Conservation (phyloP, 2,888 invertebrate genomes). For the Temnothorax unifasciatus region DNA sequence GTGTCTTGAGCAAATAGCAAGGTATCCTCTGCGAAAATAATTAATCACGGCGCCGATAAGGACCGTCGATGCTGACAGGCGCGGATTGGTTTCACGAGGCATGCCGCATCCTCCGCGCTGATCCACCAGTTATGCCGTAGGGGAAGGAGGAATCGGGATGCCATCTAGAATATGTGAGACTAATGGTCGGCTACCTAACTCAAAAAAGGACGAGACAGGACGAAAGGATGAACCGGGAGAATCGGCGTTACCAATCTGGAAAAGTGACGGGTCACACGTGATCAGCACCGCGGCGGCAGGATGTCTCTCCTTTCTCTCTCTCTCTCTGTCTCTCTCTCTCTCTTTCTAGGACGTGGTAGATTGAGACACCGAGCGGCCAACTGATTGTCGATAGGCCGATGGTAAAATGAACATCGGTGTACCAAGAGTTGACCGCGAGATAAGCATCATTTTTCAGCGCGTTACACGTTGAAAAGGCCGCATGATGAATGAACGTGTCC, state of each 20-base stretch:
- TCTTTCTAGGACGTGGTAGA: slow-evolving; percentile 54
- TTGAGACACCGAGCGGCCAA: slow-evolving; percentile 75
- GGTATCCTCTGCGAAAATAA: slow-evolving; percentile 64
- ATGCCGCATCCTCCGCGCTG: slow-evolving; percentile 48
- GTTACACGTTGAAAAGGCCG: slow-evolving; percentile 62
- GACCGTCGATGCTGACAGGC: slow-evolving; percentile 74
- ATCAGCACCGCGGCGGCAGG: slow-evolving; percentile 31
- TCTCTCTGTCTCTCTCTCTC: slow-evolving; percentile 26
- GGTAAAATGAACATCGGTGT: slow-evolving; percentile 75
- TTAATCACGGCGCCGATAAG: slow-evolving; percentile 75
- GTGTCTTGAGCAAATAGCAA: slow-evolving; percentile 54
- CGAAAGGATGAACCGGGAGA: slow-evolving; percentile 54
- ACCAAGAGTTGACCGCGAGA: slow-evolving; percentile 67
- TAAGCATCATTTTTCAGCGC: slow-evolving; percentile 77
- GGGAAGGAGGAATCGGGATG: slow-evolving; percentile 60
- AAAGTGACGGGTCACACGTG: slow-evolving; percentile 75
- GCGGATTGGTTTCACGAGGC: slow-evolving; percentile 71
- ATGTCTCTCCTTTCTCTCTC: slow-evolving; percentile 39
- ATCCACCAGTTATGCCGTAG: slow-evolving; percentile 63
- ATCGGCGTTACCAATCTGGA: slow-evolving; percentile 78
- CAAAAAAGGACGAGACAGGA: slow-evolving; percentile 51
- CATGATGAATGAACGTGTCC: slow-evolving; percentile 71
- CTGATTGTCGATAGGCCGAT: slow-evolving; percentile 77
- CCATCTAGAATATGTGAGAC: slow-evolving; percentile 72
- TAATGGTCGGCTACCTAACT: slow-evolving; percentile 74